Evolutionary conservation across 2,113 vertebrate species (phyloP).

Genomic region (Bucco capensis): DNA sequence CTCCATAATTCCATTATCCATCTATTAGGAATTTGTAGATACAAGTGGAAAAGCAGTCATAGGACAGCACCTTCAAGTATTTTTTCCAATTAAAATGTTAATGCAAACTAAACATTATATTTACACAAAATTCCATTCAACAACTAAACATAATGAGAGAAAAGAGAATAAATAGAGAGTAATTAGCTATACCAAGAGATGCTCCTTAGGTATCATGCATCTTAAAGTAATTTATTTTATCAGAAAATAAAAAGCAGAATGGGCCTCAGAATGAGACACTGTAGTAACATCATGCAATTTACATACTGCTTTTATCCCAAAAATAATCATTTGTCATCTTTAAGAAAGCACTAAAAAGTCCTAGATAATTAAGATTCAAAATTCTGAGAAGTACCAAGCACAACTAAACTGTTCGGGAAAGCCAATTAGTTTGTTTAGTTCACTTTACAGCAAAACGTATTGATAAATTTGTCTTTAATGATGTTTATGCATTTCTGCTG

Average conservation of each 20-base stretch:
- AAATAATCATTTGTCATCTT: background rate
- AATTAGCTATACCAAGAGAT: background rate
- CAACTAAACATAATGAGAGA: background rate
- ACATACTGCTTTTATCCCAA: background rate
- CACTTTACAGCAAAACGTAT: background rate
- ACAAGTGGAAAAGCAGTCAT: background rate
- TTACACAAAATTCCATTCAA: background rate
- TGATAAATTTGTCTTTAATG: background rate
- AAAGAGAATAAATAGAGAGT: background rate
- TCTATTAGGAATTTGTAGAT: background rate
- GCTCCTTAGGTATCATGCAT: background rate
- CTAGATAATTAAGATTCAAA: background rate
- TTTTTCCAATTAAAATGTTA: background rate
- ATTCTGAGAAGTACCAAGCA: background rate
- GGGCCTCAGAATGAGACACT: background rate
- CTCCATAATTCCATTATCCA: background rate
- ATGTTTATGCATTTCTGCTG: background rate
- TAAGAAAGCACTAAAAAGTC: background rate
- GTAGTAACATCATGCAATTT: background rate
- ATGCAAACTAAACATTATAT: background rate
- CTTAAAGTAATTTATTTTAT: background rate
- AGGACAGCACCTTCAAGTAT: background rate
- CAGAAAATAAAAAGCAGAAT: background rate
- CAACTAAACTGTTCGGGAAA: background rate
- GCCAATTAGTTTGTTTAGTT: background rate